Evolutionary conservation across 2,888 invertebrate genomes (phyloP).

Genomic region (Lasioglossum morio): DNA sequence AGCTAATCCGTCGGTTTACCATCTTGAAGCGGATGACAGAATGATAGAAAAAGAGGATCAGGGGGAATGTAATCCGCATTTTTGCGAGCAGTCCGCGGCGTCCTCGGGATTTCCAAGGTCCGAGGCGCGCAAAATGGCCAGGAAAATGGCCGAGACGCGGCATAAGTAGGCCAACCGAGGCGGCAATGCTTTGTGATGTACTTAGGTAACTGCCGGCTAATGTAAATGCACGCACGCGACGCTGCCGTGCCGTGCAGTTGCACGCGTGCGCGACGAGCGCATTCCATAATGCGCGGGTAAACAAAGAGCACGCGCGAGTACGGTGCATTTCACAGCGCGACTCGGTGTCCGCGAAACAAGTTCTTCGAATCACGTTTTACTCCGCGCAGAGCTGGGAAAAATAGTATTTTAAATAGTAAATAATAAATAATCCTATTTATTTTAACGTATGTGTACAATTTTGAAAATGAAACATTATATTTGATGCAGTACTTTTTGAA

Average conservation of each 20-base stretch:
- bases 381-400: no score
- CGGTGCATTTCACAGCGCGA: conserved; percentile 19
- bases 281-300: conserved; percentile 66
- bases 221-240: conserved; percentile 54
- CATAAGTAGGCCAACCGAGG: conserved; percentile 75
- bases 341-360: conserved; percentile 5
- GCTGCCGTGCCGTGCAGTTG: conserved; percentile 1
- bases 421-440: no score
- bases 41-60: background rate
- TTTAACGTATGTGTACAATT: no score
- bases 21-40: background rate
- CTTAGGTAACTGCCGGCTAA: conserved; percentile 63
- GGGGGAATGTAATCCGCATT: background rate
- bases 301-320: conserved; percentile 68
- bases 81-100: background rate
- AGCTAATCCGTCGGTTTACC: background rate
- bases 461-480: no score
- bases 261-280: conserved; percentile 31
- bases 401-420: no score
- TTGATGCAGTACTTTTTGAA: no score
- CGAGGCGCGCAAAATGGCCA: background rate
- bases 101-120: background rate
- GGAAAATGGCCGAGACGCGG: conserved; percentile 60
- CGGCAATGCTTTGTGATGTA: conserved; percentile 74
- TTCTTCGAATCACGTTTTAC: background rate